Base-by-base conservation (phyloP, 1,140 invertebrate genomes). In the Glossosoma conforme region DNA sequence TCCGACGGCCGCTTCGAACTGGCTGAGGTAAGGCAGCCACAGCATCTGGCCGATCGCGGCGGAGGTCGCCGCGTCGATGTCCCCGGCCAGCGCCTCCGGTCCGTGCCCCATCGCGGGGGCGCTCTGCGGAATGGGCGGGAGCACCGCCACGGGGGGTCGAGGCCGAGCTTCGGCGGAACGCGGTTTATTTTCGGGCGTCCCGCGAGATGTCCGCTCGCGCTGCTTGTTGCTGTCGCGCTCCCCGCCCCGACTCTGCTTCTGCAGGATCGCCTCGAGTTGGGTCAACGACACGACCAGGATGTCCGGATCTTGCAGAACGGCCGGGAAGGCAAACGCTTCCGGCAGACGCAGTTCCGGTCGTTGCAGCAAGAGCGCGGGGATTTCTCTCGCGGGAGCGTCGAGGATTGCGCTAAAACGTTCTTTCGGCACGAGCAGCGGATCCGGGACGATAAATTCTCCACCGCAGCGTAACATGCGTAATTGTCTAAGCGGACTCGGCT, bases 341-440 rank as follows among this genome's bases (percentile, higher is more conserved):
- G 85, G 84, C 44, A 87, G 61, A 48, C 83, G 70, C 15, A 87
- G 64, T 67, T 87, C 85, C 0, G 85, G 85, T 36, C 84, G 69
- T 24, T 79, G 77, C 35, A 81, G 74, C 4, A 90, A 61, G 24
- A 91, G 68, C 44, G 82, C 75, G 0, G 87, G 86, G 44, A 91
- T 89, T 73, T 90, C 87, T 30, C 71, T 79, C 0, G 78, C 84
- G 1, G 88, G 88, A 1, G 81, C 77, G 1, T 80, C 78, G n/a
- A 89, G 67, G 11, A 91, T 78, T 6, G 77, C 74, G 13, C 83
- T 80, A 21, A 90, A 65, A 57, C 81, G 78, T 61, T 87, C 80
- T 62, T 86, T 83, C 17, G 88, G 88, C 33, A 91, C 82, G 41
- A 90, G 63, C 44, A 91, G 70, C 9, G 87, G 87, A 77, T 91